A percentile compares a stretch with the other conserved stretches of the same genome.
Evolutionary conservation across 2,113 vertebrate genomes (phyloP).

Genomic region (Tragelaphus scriptus): DNA sequence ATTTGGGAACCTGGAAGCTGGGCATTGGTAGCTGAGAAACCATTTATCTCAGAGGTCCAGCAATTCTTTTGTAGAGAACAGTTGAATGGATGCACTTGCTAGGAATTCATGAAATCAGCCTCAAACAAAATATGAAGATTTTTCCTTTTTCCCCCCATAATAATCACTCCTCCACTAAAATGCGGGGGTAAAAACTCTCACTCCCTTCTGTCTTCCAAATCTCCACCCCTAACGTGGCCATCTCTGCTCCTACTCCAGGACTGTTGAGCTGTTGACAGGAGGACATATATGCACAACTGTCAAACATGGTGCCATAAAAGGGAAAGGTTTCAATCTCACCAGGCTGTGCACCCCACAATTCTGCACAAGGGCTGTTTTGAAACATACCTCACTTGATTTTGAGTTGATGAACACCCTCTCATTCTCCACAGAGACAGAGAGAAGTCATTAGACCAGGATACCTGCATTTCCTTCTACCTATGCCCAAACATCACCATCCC

Average conservation of each 20-base stretch:
- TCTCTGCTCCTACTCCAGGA: neutral
- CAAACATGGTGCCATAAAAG: neutral
- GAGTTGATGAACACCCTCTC: neutral
- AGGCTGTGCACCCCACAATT: accelerated
- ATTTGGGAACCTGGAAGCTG: neutral
- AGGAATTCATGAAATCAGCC: neutral
- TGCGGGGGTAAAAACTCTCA: neutral
- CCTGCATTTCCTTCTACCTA: neutral
- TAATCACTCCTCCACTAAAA: neutral
- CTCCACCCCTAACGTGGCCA: neutral
- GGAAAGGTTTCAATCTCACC: neutral
- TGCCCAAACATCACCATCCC: neutral
- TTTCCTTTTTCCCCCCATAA: neutral
- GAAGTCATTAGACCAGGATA: neutral
- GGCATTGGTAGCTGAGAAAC: neutral
- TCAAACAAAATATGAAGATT: neutral
- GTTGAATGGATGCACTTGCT: neutral
- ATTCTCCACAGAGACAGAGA: neutral
- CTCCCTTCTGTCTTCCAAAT: neutral
- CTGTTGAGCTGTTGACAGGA: neutral
- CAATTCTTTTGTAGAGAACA: neutral
- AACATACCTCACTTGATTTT: neutral
- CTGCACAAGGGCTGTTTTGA: neutral
- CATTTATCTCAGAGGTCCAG: neutral
- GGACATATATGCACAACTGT: neutral